These are phyloP conservation scores for Hirudinaria manillensis DNA, from an alignment of 2,888 invertebrate species.

Conservation along the genomic window DNA sequence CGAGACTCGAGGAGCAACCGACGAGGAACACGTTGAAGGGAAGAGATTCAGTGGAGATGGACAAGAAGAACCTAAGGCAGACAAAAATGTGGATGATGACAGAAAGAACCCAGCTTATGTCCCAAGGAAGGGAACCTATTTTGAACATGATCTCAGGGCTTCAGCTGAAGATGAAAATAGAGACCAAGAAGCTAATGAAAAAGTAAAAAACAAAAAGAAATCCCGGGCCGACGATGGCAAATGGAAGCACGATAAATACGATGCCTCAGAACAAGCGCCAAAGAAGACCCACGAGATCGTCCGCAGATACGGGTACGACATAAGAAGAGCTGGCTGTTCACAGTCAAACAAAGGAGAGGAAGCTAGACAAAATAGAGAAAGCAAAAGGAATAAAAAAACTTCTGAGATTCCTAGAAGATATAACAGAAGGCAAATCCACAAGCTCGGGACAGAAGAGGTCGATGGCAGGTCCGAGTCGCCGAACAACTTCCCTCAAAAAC, in stretches of 20 bases:
- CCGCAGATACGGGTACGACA: slow-evolving; percentile 84
- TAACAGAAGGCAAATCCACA: background rate
- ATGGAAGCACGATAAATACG: slow-evolving; percentile 82
- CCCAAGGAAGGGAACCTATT: slow-evolving; percentile 88
- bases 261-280: slow-evolving; percentile 73
- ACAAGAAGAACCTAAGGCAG: slow-evolving; percentile 68
- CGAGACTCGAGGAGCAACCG: slow-evolving; percentile 26
- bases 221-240: slow-evolving; percentile 60
- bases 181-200: background rate
- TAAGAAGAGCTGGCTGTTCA: slow-evolving; percentile 59
- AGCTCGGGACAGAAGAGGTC: background rate
- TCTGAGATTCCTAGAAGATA: background rate
- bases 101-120: slow-evolving; percentile 93
- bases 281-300: slow-evolving; percentile 78
- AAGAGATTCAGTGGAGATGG: slow-evolving; percentile 50
- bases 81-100: slow-evolving; percentile 79
- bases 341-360: background rate
- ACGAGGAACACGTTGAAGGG: slow-evolving; percentile 1
- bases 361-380: background rate
- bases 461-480: background rate
- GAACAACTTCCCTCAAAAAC: background rate
- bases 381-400: background rate
- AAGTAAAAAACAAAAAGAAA: slow-evolving; percentile 15
- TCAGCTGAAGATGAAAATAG: slow-evolving; percentile 38
- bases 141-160: slow-evolving; percentile 74